Evolutionary conservation across 23 tunicate genomes (phyloP).

Genomic region (Phallusia fumigata): DNA sequence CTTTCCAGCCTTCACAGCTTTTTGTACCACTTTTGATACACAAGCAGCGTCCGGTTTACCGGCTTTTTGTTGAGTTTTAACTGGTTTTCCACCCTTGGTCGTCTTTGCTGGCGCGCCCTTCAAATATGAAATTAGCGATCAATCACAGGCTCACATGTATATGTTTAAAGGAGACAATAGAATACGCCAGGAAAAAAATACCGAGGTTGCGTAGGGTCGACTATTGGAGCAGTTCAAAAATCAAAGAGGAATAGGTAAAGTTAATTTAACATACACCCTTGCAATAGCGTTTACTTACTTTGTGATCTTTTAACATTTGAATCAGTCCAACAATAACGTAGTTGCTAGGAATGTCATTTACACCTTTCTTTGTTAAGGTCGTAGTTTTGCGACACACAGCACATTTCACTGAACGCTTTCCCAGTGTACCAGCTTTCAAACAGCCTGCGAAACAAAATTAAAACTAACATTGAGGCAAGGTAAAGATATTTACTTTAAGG

Average conservation of each 20-base stretch:
- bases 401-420: slow-evolving; percentile 37
- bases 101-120: too few relatives aligned
- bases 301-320: slow-evolving; percentile 29
- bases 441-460: slow-evolving; percentile 15
- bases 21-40: not conserved
- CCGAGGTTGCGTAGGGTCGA: not conserved
- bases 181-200: too few relatives aligned
- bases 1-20: not conserved
- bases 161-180: too few relatives aligned
- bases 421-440: slow-evolving; percentile 13
- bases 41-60: not conserved
- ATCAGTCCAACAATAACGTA: slow-evolving; percentile 37
- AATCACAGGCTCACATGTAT: too few relatives aligned
- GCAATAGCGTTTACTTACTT: not conserved
- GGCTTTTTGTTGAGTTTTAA: too few relatives aligned
- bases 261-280: too few relatives aligned
- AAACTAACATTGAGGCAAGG: not conserved
- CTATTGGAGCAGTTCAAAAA: not conserved
- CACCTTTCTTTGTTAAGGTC: slow-evolving; percentile 31
- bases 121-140: too few relatives aligned
- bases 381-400: slow-evolving; percentile 60
- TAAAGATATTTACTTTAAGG: too few relatives aligned
- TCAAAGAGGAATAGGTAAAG: too few relatives aligned
- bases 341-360: slow-evolving; percentile 38
- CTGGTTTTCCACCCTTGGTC: too few relatives aligned